Evolutionary conservation across 1,140 invertebrate species (phyloP).

Genomic region (Stratiolaelaps scimitus): DNA sequence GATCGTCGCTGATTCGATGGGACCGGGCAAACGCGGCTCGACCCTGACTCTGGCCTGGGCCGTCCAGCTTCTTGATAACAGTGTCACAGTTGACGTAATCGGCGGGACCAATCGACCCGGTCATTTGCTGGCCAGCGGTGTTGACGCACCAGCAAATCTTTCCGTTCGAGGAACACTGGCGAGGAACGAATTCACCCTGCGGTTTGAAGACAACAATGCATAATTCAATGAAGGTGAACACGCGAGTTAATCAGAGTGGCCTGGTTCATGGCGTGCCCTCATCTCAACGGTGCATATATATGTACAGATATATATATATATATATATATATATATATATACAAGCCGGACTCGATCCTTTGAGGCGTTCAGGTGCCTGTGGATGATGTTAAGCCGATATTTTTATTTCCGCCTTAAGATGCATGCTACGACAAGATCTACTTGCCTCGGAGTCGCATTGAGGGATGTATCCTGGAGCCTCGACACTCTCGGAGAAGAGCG

Average conservation of each 20-base stretch:
- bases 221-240: no score
- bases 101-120: slow-evolving; percentile 61
- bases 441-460: slow-evolving; percentile 51
- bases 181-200: slow-evolving; percentile 52
- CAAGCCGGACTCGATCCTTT: no score
- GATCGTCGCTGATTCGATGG: slow-evolving; percentile 21
- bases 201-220: no score
- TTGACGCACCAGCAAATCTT: slow-evolving; percentile 76
- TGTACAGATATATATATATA: no score
- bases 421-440: no score
- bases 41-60: slow-evolving; percentile 34
- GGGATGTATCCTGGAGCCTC: slow-evolving; percentile 65
- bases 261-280: no score
- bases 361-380: no score
- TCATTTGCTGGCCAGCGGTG: slow-evolving; percentile 54
- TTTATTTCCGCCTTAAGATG: no score
- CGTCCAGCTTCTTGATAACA: background rate
- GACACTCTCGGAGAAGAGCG: slow-evolving; percentile 58
- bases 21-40: slow-evolving; percentile 34
- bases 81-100: slow-evolving; percentile 51
- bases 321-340: no score
- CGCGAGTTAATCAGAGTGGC: no score
- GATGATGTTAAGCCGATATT: no score
- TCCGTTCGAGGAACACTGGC: slow-evolving; percentile 62
- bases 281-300: no score